Evolutionary conservation across 2,888 invertebrate species (phyloP).

Genomic region (Nasonovia ribisnigri): DNA sequence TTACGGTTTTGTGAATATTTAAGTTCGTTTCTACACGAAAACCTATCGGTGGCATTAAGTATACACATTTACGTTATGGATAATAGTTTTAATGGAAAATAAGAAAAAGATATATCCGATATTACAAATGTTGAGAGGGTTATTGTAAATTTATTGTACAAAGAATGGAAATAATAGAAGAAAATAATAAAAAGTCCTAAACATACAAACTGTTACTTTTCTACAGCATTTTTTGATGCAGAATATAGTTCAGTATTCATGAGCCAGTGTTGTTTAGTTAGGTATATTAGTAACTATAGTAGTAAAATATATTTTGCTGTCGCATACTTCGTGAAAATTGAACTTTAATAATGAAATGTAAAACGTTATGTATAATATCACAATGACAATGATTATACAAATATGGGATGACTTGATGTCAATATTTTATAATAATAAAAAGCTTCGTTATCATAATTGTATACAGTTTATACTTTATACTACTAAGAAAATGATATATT

Average conservation of each 20-base stretch:
- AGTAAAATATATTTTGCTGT: conserved; percentile 16
- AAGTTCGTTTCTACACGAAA: conserved; percentile 29
- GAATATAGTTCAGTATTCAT: background rate
- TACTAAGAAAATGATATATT: background rate
- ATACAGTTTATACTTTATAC: background rate
- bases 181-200: conserved; percentile 41
- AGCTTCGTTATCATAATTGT: background rate
- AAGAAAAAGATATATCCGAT: background rate
- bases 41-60: conserved; percentile 1
- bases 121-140: background rate
- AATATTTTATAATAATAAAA: background rate
- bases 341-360: background rate
- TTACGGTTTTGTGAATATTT: conserved; percentile 12
- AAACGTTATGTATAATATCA: background rate
- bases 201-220: conserved; percentile 13
- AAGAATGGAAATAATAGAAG: background rate
- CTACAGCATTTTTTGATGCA: conserved; percentile 1
- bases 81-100: background rate
- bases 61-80: background rate
- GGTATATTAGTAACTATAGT: background rate
- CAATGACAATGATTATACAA: background rate
- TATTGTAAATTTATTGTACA: background rate
- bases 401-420: background rate
- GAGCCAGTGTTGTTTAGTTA: background rate
- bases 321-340: background rate